phyloP scores from a whole-genome alignment of 92 coral and sea anemone genomes.

The Anthopleura xanthogrammica region DNA sequence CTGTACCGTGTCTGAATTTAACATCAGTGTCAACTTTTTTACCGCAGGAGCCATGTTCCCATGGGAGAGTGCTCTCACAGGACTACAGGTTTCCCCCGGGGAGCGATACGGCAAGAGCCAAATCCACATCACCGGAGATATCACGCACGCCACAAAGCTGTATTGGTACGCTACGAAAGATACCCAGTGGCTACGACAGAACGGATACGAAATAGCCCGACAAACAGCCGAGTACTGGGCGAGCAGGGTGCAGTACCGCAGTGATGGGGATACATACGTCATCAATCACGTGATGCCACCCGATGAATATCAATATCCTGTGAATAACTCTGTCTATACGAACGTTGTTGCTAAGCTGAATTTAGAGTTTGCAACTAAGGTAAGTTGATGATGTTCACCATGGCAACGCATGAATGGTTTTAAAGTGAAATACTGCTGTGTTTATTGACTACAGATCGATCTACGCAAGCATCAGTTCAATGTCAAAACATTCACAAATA shows the following conservation, averaged over 20 bases:
- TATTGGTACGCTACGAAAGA: slow-evolving; percentile 78
- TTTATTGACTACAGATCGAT: no score
- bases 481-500: no score
- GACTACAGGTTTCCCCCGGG: slow-evolving; percentile 79
- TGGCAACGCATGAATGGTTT: no score
- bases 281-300: slow-evolving; percentile 91
- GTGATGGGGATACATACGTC: slow-evolving; percentile 55
- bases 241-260: slow-evolving; percentile 72
- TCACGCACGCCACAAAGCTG: slow-evolving; percentile 73
- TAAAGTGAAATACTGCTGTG: no score
- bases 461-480: neutral
- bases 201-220: slow-evolving; percentile 61
- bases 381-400: neutral
- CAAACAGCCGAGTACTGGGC: slow-evolving; percentile 89
- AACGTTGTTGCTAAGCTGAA: slow-evolving; percentile 80
- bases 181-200: slow-evolving; percentile 55
- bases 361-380: slow-evolving; percentile 61
- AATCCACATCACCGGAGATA: slow-evolving; percentile 77
- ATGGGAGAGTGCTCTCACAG: slow-evolving; percentile 84
- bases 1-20: neutral
- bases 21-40: neutral
- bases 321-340: slow-evolving; percentile 76
- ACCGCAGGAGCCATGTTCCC: slow-evolving; percentile 80
- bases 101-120: slow-evolving; percentile 73
- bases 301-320: slow-evolving; percentile 83